Conservation (phyloP, 2,113 vertebrate species). For the Bufo bufo region DNA sequence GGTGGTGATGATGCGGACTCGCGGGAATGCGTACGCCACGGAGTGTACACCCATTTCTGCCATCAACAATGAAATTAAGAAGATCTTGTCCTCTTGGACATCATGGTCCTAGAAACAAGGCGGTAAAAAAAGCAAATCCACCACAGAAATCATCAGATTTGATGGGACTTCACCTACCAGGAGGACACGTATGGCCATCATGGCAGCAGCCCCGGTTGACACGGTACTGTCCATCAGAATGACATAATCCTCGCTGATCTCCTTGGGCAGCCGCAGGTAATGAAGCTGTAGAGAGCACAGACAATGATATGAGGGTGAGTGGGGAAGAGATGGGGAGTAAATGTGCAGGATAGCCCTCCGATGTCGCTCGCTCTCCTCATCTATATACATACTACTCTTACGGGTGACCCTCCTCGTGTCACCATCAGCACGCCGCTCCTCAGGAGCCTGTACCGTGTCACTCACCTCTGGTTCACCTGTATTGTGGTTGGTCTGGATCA, state of each 20-base stretch:
- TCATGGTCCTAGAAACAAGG: slow-evolving; percentile 80
- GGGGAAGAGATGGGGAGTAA: neutral
- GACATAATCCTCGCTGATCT: slow-evolving; percentile 90
- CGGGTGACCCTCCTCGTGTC: too few species aligned
- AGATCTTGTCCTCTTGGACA: slow-evolving; percentile 88
- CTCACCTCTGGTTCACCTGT: slow-evolving; percentile 81
- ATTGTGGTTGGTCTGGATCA: slow-evolving; percentile 91
- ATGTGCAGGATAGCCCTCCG: neutral
- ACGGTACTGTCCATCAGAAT: slow-evolving; percentile 94
- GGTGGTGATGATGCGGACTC: slow-evolving; percentile 87
- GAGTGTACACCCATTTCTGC: slow-evolving; percentile 91
- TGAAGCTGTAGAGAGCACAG: slow-evolving; percentile 75
- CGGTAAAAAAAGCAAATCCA: too few species aligned
- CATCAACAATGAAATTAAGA: slow-evolving; percentile 87
- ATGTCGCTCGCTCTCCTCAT: neutral
- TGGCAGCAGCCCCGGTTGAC: slow-evolving; percentile 85
- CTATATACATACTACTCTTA: neutral
- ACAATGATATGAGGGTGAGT: neutral
- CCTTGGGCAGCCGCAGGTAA: slow-evolving; percentile 87
- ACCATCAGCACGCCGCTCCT: too few species aligned
- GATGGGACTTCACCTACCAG: slow-evolving; percentile 71
- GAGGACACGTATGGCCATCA: slow-evolving; percentile 87
- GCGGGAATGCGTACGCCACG: slow-evolving; percentile 88
- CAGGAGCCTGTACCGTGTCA: neutral
- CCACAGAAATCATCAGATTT: too few species aligned